Evolutionary conservation across 2,797 vertebrate genomes (phyloP), one percentile per base, ranked within the genome.

Genomic region (Merluccius polli): DNA sequence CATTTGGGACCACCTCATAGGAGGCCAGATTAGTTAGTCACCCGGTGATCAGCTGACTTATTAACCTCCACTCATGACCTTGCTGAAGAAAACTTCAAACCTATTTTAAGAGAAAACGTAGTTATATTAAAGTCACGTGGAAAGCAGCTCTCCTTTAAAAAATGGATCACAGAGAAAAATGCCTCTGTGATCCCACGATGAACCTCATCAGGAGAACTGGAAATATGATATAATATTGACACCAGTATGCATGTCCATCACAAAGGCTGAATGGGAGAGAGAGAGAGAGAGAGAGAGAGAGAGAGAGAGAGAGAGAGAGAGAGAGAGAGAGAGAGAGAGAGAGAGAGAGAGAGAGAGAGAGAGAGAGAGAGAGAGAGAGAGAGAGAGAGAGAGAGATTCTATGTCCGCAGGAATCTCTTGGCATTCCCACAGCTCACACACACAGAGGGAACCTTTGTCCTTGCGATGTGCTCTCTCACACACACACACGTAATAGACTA

Each of bases 381-480:
- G 77, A 75, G 74, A 67, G 71, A 77, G 52, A 81, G 81, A 27
- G 31, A 24, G 63, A 3, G 32, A 70, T 21, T 74, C 72, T 79
- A 83, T 84, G 78, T 86, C 79, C 84, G 35, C 78, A 84, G 82
- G 85, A 89, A 87, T 86, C 86, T 85, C 70, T 79, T 76, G 78
- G 82, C 77, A 72, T 88, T 88, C 83, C 79, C 86, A 81, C 85
- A 86, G 73, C 48, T 71, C 77, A 11, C 74, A 80, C 69, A 36
- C 81, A 82, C 73, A 91, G 85, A 90, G 83, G 83, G 81, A 16
- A 48, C 73, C 83, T 77, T 89, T 90, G 88, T 91, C 59, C 72
- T 30, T 24, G 52, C 15, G 59, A 7, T 27, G 35, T 74, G 72
- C 76, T 82, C 73, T 69, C 65, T 65, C 74, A 73, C 29, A 36